Evolutionary conservation across 1,140 invertebrate species (phyloP).

Genomic region (Drosophila virilis): DNA sequence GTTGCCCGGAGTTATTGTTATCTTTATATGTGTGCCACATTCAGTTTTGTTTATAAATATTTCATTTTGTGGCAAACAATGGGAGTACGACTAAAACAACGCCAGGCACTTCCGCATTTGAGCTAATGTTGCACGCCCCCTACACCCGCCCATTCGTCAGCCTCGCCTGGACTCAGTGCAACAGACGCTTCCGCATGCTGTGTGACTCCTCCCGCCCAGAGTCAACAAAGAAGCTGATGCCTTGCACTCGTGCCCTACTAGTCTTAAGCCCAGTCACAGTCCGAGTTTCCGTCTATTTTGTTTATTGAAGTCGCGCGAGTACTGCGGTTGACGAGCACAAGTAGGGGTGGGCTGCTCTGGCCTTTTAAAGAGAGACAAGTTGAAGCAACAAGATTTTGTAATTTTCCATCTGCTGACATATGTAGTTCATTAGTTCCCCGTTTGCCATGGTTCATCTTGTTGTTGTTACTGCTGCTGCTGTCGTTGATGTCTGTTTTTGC

Average conservation of each 20-base stretch:
- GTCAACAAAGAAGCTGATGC: constrained; percentile 7
- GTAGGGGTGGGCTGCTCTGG: constrained; percentile 32
- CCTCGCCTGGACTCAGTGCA: not conserved
- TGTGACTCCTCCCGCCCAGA: constrained; percentile 7
- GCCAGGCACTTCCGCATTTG: constrained; percentile 55
- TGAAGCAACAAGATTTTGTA: constrained; percentile 69
- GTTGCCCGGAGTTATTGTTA: constrained; percentile 33
- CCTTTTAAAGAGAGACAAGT: constrained; percentile 42
- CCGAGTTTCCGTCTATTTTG: constrained; percentile 37
- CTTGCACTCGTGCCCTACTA: constrained; percentile 63
- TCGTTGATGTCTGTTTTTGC: constrained; percentile 44
- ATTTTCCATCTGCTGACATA: constrained; percentile 78
- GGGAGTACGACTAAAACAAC: constrained; percentile 35
- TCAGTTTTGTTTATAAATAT: constrained; percentile 64
- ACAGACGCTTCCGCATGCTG: constrained; percentile 45
- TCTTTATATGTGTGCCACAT: constrained; percentile 71
- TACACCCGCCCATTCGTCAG: not conserved
- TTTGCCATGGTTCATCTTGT: not conserved
- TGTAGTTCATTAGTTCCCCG: constrained; percentile 72
- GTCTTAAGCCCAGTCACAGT: constrained; percentile 24
- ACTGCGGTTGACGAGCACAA: constrained; percentile 44
- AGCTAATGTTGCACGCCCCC: constrained; percentile 12
- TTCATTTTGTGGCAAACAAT: constrained; percentile 66
- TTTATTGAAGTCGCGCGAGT: constrained; percentile 57
- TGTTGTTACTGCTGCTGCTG: not conserved